These are phyloP conservation scores for Sebastes cheni DNA, from an alignment of 2,797 vertebrate species.

Conservation along the genomic window DNA sequence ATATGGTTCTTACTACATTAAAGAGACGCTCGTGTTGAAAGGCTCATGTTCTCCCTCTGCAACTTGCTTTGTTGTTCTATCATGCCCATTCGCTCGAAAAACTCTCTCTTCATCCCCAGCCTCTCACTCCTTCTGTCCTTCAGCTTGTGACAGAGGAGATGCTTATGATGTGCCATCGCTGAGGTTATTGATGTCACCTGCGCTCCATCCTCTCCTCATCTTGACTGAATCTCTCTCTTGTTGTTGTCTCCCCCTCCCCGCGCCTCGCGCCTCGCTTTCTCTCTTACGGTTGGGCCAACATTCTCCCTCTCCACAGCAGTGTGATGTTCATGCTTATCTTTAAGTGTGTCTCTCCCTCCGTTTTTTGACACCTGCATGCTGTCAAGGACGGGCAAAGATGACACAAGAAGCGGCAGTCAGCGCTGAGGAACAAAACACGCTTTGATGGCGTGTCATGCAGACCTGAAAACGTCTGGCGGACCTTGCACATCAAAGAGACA, in stretches of 20 bases:
- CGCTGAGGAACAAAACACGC: constrained; percentile 37
- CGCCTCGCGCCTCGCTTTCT: neutral
- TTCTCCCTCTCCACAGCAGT: neutral
- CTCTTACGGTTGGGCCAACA: neutral
- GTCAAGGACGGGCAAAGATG: constrained; percentile 62
- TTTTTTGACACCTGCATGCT: constrained; percentile 57
- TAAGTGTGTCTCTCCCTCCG: constrained; percentile 36
- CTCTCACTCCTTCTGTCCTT: constrained; percentile 9
- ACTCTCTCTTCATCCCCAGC: neutral
- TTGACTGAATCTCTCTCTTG: neutral
- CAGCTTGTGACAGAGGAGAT: constrained; percentile 2
- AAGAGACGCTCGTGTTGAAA: constrained; percentile 36
- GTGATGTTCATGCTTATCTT: constrained; percentile 37
- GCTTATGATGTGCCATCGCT: constrained; percentile 5
- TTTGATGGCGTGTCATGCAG: constrained; percentile 58
- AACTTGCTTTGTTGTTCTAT: constrained; percentile 21
- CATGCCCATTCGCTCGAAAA: constrained; percentile 22
- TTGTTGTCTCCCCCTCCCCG: neutral
- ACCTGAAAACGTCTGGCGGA: constrained; percentile 56
- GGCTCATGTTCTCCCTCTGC: neutral
- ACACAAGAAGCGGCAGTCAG: constrained; percentile 43
- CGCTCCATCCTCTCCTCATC: constrained; percentile 20
- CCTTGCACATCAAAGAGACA: constrained; percentile 58
- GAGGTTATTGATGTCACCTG: constrained; percentile 39
- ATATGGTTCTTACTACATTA: constrained; percentile 7